Evolutionary conservation across 2,888 invertebrate species (phyloP).

Genomic region (Standfussiana lucernea): DNA sequence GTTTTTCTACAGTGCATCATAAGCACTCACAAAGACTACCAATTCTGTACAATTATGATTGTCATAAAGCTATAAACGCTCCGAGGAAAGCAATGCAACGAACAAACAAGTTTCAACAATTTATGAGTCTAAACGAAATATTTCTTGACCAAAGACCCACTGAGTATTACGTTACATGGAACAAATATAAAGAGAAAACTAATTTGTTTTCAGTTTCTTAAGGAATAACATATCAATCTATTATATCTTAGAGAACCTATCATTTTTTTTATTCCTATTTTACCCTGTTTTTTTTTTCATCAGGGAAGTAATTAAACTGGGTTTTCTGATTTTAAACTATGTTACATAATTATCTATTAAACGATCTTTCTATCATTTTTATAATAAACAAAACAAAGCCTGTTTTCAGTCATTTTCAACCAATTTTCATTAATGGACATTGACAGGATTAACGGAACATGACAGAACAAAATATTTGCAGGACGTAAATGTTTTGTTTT

Average conservation of each 20-base stretch:
- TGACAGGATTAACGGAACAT: not conserved
- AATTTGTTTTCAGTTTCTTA: not conserved
- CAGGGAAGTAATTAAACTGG: too few species aligned
- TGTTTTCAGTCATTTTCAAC: too few species aligned
- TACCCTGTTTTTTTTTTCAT: too few species aligned
- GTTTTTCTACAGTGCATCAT: not conserved
- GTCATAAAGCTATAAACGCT: slow-evolving; percentile 61
- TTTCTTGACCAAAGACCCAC: slow-evolving; percentile 46
- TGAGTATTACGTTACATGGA: slow-evolving; percentile 30
- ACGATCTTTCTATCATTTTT: too few species aligned
- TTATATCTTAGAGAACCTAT: too few species aligned
- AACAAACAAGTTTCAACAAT: slow-evolving; percentile 67
- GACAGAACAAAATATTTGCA: not conserved
- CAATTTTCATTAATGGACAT: not conserved
- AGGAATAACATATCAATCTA: too few species aligned
- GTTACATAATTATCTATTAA: too few species aligned
- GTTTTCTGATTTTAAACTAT: not conserved
- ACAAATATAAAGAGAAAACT: too few species aligned
- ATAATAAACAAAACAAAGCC: not conserved
- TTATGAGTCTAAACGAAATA: slow-evolving; percentile 70
- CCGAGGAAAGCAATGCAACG: slow-evolving; percentile 56
- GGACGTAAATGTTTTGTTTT: not conserved
- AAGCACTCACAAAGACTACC: slow-evolving; percentile 11
- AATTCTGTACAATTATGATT: slow-evolving; percentile 43
- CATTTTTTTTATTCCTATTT: too few species aligned